Conservation (phyloP, 1,140 invertebrate genomes). For the Calephelis virginiensis region DNA sequence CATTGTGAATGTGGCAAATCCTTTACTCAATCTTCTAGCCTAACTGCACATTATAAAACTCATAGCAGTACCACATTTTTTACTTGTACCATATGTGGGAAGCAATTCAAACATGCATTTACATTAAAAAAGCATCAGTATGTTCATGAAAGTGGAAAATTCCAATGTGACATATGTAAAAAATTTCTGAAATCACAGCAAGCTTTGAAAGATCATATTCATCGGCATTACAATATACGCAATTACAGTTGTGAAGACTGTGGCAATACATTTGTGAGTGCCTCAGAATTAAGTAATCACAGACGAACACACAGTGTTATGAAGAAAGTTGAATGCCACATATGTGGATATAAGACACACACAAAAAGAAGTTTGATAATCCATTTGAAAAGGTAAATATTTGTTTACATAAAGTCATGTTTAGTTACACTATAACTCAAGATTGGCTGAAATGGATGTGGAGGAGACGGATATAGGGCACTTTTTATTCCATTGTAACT, state of each 20-base stretch:
- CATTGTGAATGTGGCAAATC: slow-evolving; percentile 80
- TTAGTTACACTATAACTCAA: too few species aligned
- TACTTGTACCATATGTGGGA: slow-evolving; percentile 81
- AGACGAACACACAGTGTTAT: slow-evolving; percentile 56
- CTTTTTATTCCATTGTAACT: too few species aligned
- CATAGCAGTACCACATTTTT: slow-evolving; percentile 74
- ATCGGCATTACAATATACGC: slow-evolving; percentile 68
- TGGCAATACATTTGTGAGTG: slow-evolving; percentile 70
- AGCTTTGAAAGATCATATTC: slow-evolving; percentile 65
- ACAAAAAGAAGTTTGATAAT: slow-evolving; percentile 72
- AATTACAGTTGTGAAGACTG: slow-evolving; percentile 75
- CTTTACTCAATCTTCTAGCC: slow-evolving; percentile 78
- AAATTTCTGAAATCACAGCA: slow-evolving; percentile 65
- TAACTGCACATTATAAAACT: slow-evolving; percentile 73
- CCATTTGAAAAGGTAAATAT: slow-evolving; percentile 63
- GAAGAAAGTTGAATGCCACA: slow-evolving; percentile 66
- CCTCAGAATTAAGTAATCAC: slow-evolving; percentile 69
- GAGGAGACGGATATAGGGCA: too few species aligned
- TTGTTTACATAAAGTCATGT: too few species aligned
- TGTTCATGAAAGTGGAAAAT: slow-evolving; percentile 62
- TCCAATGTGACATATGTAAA: slow-evolving; percentile 54
- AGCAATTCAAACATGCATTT: slow-evolving; percentile 80
- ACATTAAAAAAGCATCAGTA: slow-evolving; percentile 64
- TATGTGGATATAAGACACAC: slow-evolving; percentile 74
- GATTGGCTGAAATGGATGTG: too few species aligned